phyloP scores from a whole-genome alignment of 2,888 invertebrate genomes.

The Plebejus anna region DNA sequence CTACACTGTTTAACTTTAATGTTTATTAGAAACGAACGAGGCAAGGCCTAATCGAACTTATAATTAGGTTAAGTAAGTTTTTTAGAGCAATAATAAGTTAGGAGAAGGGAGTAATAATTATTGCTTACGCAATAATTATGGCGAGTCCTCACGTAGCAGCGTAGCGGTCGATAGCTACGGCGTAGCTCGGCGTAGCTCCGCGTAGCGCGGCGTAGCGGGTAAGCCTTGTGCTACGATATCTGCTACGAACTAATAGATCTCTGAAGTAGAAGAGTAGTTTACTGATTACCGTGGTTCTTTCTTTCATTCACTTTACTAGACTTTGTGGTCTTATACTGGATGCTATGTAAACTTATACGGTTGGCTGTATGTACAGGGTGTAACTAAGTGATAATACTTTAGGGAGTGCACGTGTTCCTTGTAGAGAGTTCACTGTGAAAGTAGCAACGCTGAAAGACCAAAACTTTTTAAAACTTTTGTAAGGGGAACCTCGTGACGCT shows the following conservation, averaged over 20 bases:
- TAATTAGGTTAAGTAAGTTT: constrained; percentile 15
- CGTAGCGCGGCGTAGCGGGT: neutral
- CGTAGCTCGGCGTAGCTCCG: neutral
- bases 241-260: constrained; percentile 6
- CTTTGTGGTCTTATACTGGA: too few species aligned
- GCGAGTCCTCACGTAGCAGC: neutral
- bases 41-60: constrained; percentile 4
- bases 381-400: too few species aligned
- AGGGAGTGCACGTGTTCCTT: too few species aligned
- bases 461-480: too few species aligned
- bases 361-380: too few species aligned
- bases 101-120: constrained; percentile 6
- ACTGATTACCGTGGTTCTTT: too few species aligned
- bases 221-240: constrained; percentile 15
- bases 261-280: neutral
- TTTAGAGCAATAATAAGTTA: neutral
- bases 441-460: too few species aligned
- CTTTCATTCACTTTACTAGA: too few species aligned
- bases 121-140: neutral
- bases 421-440: too few species aligned
- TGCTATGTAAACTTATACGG: too few species aligned
- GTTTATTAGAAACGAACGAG: constrained; percentile 18
- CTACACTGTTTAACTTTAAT: constrained; percentile 10
- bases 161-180: constrained; percentile 18
- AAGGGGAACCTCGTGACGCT: too few species aligned